These are phyloP conservation scores for Pilophorus perplexus DNA, from an alignment of 2,888 invertebrate genomes.

Conservation along the genomic window DNA sequence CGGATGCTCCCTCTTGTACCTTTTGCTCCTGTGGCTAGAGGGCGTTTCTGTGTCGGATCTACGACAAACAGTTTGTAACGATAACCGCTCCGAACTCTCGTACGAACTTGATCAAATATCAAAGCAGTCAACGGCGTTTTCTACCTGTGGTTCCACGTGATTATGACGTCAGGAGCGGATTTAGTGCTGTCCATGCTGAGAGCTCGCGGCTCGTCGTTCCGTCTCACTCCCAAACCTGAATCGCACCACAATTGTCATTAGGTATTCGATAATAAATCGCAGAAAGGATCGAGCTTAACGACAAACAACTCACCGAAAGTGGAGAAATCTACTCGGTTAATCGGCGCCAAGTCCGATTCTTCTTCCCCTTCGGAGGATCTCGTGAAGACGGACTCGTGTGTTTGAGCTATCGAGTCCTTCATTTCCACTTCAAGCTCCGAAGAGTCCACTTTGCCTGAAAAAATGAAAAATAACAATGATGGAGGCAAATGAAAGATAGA, in stretches of 20 bases:
- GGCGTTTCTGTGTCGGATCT: slow-evolving; percentile 19
- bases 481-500: no score
- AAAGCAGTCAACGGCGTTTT: not conserved
- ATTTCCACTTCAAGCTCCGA: slow-evolving; percentile 52
- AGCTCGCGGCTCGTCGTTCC: slow-evolving; percentile 40
- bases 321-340: slow-evolving; percentile 29
- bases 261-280: no score
- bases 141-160: slow-evolving; percentile 51
- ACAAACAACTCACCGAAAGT: slow-evolving; percentile 24
- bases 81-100: not conserved
- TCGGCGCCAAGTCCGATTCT: slow-evolving; percentile 19
- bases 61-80: no score
- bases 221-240: slow-evolving; percentile 23
- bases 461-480: not conserved
- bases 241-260: not conserved
- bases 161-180: slow-evolving; percentile 87
- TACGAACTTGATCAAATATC: not conserved
- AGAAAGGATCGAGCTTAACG: not conserved
- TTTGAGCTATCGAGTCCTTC: slow-evolving; percentile 77
- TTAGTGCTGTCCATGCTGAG: slow-evolving; percentile 69
- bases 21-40: slow-evolving; percentile 25
- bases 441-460: slow-evolving; percentile 26
- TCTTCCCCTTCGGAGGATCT: slow-evolving; percentile 25
- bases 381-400: slow-evolving; percentile 72
- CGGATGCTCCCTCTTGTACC: not conserved